These are phyloP conservation scores for Oophaga sylvatica DNA, from an alignment of 2,797 vertebrate species.

Conservation along the genomic window DNA sequence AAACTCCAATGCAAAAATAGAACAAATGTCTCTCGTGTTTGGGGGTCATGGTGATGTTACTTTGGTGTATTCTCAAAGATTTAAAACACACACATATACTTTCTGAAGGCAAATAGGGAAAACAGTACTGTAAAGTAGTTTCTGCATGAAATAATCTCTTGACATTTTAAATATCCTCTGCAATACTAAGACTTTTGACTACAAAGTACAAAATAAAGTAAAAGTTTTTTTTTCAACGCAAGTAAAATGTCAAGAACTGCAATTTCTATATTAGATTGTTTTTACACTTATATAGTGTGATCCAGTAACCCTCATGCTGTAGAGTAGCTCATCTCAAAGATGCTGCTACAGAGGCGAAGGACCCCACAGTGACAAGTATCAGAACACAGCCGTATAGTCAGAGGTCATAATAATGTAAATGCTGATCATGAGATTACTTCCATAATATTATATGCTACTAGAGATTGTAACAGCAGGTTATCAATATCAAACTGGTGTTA, in stretches of 20 bases:
- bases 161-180: constrained; percentile 50
- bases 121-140: constrained; percentile 25
- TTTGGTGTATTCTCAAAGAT: constrained; percentile 58
- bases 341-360: no score
- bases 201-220: constrained; percentile 21
- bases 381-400: no score
- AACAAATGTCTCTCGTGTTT: constrained; percentile 30
- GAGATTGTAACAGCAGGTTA: no score
- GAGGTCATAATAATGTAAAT: no score
- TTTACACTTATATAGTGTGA: not conserved
- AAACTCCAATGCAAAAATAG: constrained; percentile 42
- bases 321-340: not conserved
- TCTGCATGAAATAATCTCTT: constrained; percentile 42
- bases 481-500: no score
- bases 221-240: constrained; percentile 14
- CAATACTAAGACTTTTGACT: constrained; percentile 5
- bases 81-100: constrained; percentile 33
- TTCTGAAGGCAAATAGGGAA: constrained; percentile 39
- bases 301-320: not conserved
- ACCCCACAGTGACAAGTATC: no score
- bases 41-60: constrained; percentile 46
- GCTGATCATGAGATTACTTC: no score
- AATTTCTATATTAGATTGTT: not conserved
- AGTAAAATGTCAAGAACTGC: constrained; percentile 22
- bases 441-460: no score